Evolutionary conservation across 2,797 vertebrate species (phyloP).

Genomic region (Pterois miles): DNA sequence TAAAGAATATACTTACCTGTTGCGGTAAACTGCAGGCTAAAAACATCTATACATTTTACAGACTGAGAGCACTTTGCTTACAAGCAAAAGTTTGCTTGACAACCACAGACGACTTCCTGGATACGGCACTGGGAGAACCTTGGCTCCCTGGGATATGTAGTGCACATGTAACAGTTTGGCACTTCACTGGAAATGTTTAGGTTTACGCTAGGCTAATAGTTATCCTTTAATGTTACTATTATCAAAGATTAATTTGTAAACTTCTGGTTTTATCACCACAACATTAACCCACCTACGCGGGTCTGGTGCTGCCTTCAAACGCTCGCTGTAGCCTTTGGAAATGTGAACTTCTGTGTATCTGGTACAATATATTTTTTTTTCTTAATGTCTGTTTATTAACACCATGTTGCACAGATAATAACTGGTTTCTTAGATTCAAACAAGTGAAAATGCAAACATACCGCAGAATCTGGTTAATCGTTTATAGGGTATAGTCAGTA

Average conservation of each 20-base stretch:
- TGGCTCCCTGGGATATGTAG: constrained; percentile 79
- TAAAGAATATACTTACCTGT: constrained; percentile 9
- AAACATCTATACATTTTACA: constrained; percentile 20
- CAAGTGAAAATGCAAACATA: background rate
- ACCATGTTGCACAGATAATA: background rate
- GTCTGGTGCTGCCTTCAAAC: constrained; percentile 25
- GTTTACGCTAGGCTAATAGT: background rate
- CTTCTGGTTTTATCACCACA: background rate
- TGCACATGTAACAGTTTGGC: constrained; percentile 18
- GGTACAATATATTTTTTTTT: background rate
- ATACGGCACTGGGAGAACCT: constrained; percentile 55
- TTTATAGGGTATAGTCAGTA: background rate
- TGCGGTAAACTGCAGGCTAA: background rate
- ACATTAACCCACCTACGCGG: background rate
- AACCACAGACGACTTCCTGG: constrained; percentile 83
- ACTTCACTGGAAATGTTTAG: background rate
- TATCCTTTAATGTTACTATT: too few species aligned
- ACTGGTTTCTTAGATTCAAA: background rate
- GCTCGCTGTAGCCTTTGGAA: background rate
- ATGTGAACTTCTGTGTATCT: background rate
- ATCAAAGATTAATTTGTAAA: background rate
- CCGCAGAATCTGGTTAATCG: background rate
- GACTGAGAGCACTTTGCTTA: background rate
- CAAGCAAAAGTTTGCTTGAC: constrained; percentile 80
- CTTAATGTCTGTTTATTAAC: background rate